These are phyloP conservation scores for Meteorus colon DNA, from an alignment of 2,888 invertebrate genomes.

Conservation along the genomic window DNA sequence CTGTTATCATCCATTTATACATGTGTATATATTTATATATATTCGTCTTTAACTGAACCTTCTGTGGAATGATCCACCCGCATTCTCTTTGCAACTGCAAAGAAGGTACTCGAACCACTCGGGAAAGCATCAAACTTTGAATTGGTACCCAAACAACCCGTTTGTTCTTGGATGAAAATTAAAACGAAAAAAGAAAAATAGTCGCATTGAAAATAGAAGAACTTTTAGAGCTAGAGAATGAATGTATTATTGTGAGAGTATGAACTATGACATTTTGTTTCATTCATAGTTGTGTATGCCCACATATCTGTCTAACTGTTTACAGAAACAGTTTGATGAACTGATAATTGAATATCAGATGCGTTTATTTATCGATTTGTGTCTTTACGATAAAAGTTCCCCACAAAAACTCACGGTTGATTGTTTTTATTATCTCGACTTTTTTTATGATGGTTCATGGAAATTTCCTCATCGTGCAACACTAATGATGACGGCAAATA, in stretches of 20 bases:
- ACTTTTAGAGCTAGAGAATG: background rate
- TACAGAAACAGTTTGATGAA: background rate
- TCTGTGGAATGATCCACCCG: conserved; percentile 23
- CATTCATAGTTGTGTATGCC: background rate
- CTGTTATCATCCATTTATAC: background rate
- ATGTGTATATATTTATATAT: conserved; percentile 15
- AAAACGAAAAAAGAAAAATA: background rate
- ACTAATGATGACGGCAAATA: no score
- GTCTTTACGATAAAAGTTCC: no score
- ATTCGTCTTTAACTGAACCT: background rate
- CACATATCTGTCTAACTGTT: background rate
- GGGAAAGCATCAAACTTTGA: conserved; percentile 36
- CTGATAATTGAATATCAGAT: background rate
- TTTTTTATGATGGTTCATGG: no score
- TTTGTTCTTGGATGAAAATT: background rate
- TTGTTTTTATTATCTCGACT: no score
- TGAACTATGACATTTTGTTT: background rate
- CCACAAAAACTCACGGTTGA: no score
- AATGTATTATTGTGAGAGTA: background rate
- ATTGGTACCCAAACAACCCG: conserved; percentile 26
- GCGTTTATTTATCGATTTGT: no score
- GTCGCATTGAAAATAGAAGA: background rate
- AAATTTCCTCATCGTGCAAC: no score
- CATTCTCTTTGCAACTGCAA: conserved; percentile 27
- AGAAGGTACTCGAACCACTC: conserved; percentile 22